A percentile compares a stretch with the other conserved stretches of the same genome.
phyloP scores from a whole-genome alignment of 2,888 invertebrate genomes.

The Dermolepida albohirtum region DNA sequence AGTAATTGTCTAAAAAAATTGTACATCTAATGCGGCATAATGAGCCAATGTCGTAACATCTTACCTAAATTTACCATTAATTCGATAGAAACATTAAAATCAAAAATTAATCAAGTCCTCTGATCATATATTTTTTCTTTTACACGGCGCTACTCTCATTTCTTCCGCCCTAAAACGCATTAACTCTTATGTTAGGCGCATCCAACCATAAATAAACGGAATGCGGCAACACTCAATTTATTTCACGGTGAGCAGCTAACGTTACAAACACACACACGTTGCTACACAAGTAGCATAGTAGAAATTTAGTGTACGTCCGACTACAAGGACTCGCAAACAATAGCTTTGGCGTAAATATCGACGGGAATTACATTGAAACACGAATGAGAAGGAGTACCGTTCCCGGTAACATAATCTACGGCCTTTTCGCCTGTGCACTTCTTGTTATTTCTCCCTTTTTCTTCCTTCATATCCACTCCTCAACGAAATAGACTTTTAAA shows the following conservation, averaged over 20 bases:
- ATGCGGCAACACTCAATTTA: constrained; percentile 34
- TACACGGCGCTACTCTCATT: too few relatives aligned
- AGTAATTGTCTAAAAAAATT: too few relatives aligned
- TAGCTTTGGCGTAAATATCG: constrained; percentile 31
- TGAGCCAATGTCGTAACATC: too few relatives aligned
- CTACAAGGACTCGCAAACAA: constrained; percentile 14
- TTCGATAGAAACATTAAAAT: too few relatives aligned
- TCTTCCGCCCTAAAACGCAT: constrained; percentile 9
- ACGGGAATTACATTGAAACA: constrained; percentile 44
- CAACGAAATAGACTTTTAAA: constrained; percentile 44
- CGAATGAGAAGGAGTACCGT: constrained; percentile 30
- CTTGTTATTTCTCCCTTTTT: constrained; percentile 1
- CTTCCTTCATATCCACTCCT: constrained; percentile 14
- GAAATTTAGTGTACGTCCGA: constrained; percentile 3
- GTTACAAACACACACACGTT: background rate
- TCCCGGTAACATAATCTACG: constrained; percentile 1
- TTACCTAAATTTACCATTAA: too few relatives aligned
- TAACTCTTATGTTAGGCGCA: constrained; percentile 19
- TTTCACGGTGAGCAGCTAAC: constrained; percentile 26
- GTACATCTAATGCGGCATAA: too few relatives aligned
- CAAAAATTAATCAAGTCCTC: too few relatives aligned
- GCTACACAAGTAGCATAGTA: background rate
- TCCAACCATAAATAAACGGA: constrained; percentile 25
- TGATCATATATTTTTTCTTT: too few relatives aligned
- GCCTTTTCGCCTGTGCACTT: background rate